These are phyloP conservation scores for Andrena trimmerana DNA, from an alignment of 2,888 invertebrate genomes.

Conservation along the genomic window DNA sequence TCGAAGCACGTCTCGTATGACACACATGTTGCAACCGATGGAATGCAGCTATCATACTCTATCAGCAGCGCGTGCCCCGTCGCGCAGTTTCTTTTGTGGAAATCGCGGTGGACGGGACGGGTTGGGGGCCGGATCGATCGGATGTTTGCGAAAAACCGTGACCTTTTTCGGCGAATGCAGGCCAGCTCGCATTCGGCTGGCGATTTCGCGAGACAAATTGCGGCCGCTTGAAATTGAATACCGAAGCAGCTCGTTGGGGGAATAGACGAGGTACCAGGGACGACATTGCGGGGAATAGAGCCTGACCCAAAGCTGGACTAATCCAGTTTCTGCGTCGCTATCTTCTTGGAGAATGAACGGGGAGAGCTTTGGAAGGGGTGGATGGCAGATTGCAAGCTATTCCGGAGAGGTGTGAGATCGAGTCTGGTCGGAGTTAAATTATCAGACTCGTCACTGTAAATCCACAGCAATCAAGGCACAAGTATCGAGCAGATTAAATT, in stretches of 20 bases:
- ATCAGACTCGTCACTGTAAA: too few relatives aligned
- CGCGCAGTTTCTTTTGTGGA: slow-evolving; percentile 68
- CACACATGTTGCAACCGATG: slow-evolving; percentile 83
- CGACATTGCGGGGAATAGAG: slow-evolving; percentile 11
- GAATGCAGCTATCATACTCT: slow-evolving; percentile 79
- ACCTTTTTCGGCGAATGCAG: slow-evolving; percentile 56
- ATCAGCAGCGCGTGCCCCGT: slow-evolving; percentile 65
- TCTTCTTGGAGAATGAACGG: neutral
- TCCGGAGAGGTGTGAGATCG: too few relatives aligned
- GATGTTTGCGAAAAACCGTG: slow-evolving; percentile 54
- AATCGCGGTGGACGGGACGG: slow-evolving; percentile 60
- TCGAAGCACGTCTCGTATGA: slow-evolving; percentile 84
- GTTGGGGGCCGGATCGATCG: neutral
- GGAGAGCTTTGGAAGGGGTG: neutral
- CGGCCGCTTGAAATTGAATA: slow-evolving; percentile 47
- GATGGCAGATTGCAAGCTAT: neutral
- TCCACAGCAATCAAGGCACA: neutral
- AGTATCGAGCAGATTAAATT: slow-evolving; percentile 23
- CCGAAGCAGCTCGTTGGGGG: slow-evolving; percentile 22
- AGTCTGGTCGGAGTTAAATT: too few relatives aligned
- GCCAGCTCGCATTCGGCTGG: slow-evolving; percentile 1
- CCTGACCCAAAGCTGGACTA: neutral
- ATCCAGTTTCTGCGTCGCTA: neutral
- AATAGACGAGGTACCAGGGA: slow-evolving; percentile 30
- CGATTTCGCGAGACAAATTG: slow-evolving; percentile 55